Conservation (phyloP, 2,113 vertebrate species). For the Seriola rivoliana region DNA sequence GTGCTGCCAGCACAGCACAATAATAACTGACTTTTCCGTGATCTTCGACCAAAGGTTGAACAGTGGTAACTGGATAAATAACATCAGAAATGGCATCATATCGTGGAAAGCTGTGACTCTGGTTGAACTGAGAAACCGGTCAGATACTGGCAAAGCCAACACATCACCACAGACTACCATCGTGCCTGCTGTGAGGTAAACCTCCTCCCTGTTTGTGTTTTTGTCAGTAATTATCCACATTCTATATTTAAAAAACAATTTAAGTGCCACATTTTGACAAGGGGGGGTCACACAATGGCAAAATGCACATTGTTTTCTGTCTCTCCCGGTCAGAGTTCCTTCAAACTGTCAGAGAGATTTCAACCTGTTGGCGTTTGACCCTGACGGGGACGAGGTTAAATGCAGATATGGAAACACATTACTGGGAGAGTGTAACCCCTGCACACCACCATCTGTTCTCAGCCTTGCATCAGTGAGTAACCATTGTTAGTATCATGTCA, state of each 20-base stretch:
- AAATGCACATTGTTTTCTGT: not conserved
- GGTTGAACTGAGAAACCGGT: conserved; percentile 48
- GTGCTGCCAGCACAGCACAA: too few species aligned
- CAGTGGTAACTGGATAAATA: not conserved
- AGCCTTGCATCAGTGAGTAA: conserved; percentile 43
- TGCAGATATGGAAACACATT: conserved; percentile 32
- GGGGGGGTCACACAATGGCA: too few species aligned
- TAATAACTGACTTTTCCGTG: not conserved
- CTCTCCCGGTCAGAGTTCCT: conserved; percentile 40
- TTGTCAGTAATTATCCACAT: too few species aligned
- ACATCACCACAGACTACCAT: conserved; percentile 56
- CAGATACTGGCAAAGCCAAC: conserved; percentile 49
- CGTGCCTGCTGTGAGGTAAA: conserved; percentile 47
- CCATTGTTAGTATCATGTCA: too few species aligned
- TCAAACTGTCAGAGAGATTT: conserved; percentile 60
- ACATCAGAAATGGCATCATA: fast-evolving
- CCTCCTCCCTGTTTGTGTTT: not conserved
- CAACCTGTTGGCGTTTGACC: conserved; percentile 57
- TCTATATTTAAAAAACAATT: too few species aligned
- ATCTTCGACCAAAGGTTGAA: not conserved
- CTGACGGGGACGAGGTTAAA: conserved; percentile 47
- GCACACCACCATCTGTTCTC: conserved; percentile 31
- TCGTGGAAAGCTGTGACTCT: not conserved
- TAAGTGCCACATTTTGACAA: too few species aligned
- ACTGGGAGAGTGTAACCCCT: conserved; percentile 10